A percentile compares a stretch with the other conserved stretches of the same genome.
Evolutionary conservation across 2,797 vertebrate species (phyloP).

Genomic region (Acanthornis magna): DNA sequence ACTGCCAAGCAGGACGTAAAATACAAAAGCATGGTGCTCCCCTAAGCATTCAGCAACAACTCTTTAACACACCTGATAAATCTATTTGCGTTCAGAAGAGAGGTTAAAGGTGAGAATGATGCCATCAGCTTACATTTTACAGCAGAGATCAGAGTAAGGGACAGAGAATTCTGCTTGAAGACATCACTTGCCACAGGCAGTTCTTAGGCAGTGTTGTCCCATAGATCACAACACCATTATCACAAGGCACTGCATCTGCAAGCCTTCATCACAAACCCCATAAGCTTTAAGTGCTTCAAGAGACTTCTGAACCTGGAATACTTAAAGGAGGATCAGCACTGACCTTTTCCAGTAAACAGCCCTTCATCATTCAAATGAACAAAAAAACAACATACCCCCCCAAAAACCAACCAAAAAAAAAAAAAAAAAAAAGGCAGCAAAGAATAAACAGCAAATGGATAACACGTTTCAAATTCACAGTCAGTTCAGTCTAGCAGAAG

Average conservation of each 20-base stretch:
- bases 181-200: not conserved
- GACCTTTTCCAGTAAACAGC: not conserved
- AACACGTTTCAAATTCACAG: not conserved
- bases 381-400: not conserved
- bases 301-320: not conserved
- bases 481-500: not conserved
- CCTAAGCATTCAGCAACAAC: not conserved
- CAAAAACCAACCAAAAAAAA: not conserved
- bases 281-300: not conserved
- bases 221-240: not conserved
- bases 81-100: not conserved
- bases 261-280: not conserved
- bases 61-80: not conserved
- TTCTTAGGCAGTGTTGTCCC: not conserved
- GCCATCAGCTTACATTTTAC: not conserved
- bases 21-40: not conserved
- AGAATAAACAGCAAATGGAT: not conserved
- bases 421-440: not conserved
- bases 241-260: not conserved
- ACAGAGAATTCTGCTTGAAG: not conserved
- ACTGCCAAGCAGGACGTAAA: not conserved
- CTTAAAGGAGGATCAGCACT: not conserved
- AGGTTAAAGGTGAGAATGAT: not conserved
- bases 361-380: not conserved
- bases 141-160: not conserved